These are phyloP conservation scores for Eulithis prunata DNA, from an alignment of 2,888 invertebrate genomes.

Conservation along the genomic window DNA sequence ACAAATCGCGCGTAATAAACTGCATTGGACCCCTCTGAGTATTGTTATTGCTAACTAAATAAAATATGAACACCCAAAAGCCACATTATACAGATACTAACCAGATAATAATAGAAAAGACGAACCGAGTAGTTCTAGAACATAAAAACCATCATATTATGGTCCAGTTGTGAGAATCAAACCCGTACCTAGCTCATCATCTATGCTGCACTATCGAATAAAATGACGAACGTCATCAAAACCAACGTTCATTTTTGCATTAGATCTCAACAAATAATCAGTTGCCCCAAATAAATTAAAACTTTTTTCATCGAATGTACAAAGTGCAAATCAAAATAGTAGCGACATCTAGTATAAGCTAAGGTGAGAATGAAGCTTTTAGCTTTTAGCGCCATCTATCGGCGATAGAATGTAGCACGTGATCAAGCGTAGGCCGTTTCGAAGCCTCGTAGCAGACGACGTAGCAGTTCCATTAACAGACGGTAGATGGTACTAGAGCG, in stretches of 20 bases:
- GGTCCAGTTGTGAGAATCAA: too few relatives aligned
- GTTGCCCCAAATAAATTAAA: too few relatives aligned
- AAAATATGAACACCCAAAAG: background rate
- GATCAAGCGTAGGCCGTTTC: background rate
- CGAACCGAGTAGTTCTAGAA: too few relatives aligned
- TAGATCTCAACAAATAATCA: too few relatives aligned
- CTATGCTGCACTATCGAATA: too few relatives aligned
- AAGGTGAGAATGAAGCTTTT: background rate
- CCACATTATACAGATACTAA: too few relatives aligned
- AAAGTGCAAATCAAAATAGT: background rate
- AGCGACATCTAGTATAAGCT: slow-evolving; percentile 18
- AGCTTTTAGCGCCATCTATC: slow-evolving; percentile 19
- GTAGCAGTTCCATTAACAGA: background rate
- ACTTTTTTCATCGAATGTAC: too few relatives aligned
- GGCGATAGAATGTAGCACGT: background rate
- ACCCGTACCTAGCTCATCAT: too few relatives aligned
- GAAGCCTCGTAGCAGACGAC: background rate
- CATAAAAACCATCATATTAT: too few relatives aligned
- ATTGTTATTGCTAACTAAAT: background rate
- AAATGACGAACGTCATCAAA: too few relatives aligned
- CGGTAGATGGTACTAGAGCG: slow-evolving; percentile 21
- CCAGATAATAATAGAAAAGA: too few relatives aligned
- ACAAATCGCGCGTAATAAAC: slow-evolving; percentile 28
- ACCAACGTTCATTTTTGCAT: too few relatives aligned
- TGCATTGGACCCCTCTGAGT: background rate